A percentile compares a stretch with the other conserved stretches of the same genome.
These are phyloP conservation scores for Cryptus armator DNA, from an alignment of 2,888 invertebrate genomes.

Conservation along the genomic window DNA sequence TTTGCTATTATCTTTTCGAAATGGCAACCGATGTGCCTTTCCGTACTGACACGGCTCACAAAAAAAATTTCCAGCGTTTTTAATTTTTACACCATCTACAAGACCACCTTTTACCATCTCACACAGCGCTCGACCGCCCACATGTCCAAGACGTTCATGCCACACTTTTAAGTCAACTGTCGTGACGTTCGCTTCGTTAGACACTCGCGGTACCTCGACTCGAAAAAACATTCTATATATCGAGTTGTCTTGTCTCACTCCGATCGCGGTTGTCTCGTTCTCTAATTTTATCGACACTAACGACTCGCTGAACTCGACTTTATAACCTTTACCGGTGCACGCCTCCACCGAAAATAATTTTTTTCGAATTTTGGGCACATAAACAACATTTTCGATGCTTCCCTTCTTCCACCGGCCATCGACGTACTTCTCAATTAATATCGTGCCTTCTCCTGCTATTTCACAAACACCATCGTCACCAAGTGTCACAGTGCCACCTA, in stretches of 20 bases:
- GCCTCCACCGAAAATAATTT: slow-evolving; percentile 66
- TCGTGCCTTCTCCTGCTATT: slow-evolving; percentile 43
- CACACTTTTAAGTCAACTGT: slow-evolving; percentile 33
- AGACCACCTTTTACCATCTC: slow-evolving; percentile 36
- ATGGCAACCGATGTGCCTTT: slow-evolving; percentile 56
- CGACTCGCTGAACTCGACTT: slow-evolving; percentile 7
- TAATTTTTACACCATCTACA: slow-evolving; percentile 51
- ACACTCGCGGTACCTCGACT: neutral
- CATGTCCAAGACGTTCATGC: slow-evolving; percentile 59
- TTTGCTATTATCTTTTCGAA: neutral
- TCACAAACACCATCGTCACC: slow-evolving; percentile 44
- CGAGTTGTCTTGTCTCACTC: slow-evolving; percentile 47
- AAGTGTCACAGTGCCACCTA: slow-evolving; percentile 47
- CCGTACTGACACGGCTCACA: slow-evolving; percentile 59
- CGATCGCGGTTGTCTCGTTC: slow-evolving; percentile 17
- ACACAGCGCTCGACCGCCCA: slow-evolving; percentile 30
- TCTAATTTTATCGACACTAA: slow-evolving; percentile 3
- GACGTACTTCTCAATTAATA: slow-evolving; percentile 38
- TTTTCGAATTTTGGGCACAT: slow-evolving; percentile 62
- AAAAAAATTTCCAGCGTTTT: slow-evolving; percentile 33
- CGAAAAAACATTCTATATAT: slow-evolving; percentile 55
- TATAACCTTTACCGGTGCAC: slow-evolving; percentile 42
- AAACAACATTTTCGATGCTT: slow-evolving; percentile 60
- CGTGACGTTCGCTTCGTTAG: slow-evolving; percentile 31
- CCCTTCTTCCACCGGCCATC: slow-evolving; percentile 38